Evolutionary conservation across 2,888 invertebrate species (phyloP).

Genomic region (Allophyes oxyacanthae): DNA sequence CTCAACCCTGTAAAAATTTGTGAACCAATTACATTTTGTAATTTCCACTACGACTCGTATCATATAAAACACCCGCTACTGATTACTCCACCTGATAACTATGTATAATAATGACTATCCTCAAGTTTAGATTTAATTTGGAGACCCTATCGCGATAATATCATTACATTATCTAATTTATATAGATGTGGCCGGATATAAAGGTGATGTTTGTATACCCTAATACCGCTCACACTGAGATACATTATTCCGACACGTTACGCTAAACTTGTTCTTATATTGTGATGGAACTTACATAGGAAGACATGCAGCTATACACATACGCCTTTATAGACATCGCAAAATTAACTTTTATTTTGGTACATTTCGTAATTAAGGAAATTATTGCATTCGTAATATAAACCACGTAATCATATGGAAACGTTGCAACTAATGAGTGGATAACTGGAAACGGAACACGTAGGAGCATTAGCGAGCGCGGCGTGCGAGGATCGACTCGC

Average conservation of each 20-base stretch:
- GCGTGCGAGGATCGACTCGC: not conserved
- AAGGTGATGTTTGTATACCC: constrained; percentile 77
- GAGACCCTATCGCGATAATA: constrained; percentile 75
- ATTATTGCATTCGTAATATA: constrained; percentile 41
- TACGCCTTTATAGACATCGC: constrained; percentile 73
- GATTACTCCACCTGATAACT: constrained; percentile 70
- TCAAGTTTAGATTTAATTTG: constrained; percentile 71
- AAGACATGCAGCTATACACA: constrained; percentile 86
- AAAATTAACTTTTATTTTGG: constrained; percentile 50
- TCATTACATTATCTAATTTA: constrained; percentile 75
- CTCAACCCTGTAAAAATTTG: constrained; percentile 75
- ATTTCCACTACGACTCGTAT: constrained; percentile 74
- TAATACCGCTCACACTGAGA: constrained; percentile 72
- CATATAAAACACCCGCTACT: constrained; percentile 78
- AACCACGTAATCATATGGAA: constrained; percentile 31
- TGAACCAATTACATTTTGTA: constrained; percentile 63
- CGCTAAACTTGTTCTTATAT: constrained; percentile 73
- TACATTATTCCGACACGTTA: constrained; percentile 68
- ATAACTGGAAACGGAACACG: constrained; percentile 27
- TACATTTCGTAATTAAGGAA: constrained; percentile 45
- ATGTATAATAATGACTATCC: constrained; percentile 71
- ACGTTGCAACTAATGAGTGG: constrained; percentile 43
- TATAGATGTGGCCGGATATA: constrained; percentile 81
- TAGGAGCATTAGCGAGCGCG: constrained; percentile 12
- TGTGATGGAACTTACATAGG: constrained; percentile 85